Conservation (phyloP, 2,113 vertebrate species). For the Forbesichthys papilliferus region DNA sequence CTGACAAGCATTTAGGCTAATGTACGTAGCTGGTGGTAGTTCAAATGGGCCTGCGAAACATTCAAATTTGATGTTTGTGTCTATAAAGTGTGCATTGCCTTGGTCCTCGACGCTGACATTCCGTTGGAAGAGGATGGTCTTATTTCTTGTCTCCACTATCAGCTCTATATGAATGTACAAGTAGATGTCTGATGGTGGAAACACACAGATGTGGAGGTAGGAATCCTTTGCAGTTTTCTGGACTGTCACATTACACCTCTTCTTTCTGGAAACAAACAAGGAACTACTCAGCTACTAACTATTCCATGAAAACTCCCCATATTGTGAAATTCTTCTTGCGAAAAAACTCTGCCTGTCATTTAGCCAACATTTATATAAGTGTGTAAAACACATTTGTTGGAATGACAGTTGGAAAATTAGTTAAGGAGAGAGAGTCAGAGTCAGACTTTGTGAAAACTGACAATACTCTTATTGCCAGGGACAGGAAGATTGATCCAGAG, state of each 20-base stretch:
- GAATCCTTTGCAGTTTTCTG: constrained; percentile 47
- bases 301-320: no score
- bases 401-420: no score
- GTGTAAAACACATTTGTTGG: no score
- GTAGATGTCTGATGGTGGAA: constrained; percentile 77
- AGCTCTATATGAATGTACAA: constrained; percentile 66
- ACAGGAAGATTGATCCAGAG: no score
- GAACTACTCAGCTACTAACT: fast-evolving
- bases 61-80: background rate
- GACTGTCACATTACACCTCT: constrained; percentile 66
- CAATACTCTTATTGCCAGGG: no score
- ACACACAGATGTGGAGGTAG: constrained; percentile 78
- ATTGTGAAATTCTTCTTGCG: no score
- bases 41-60: background rate
- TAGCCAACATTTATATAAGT: no score
- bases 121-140: constrained; percentile 63
- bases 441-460: no score
- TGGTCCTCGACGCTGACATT: constrained; percentile 72
- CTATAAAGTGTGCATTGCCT: constrained; percentile 61
- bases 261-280: constrained; percentile 25
- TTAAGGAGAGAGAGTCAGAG: no score
- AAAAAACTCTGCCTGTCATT: no score
- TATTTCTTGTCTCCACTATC: constrained; percentile 69
- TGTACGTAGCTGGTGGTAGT: background rate
- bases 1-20: background rate